Evolutionary conservation across 2,888 invertebrate genomes (phyloP), one percentile per base, ranked within the genome.

Genomic region (Pheosia tremula): DNA sequence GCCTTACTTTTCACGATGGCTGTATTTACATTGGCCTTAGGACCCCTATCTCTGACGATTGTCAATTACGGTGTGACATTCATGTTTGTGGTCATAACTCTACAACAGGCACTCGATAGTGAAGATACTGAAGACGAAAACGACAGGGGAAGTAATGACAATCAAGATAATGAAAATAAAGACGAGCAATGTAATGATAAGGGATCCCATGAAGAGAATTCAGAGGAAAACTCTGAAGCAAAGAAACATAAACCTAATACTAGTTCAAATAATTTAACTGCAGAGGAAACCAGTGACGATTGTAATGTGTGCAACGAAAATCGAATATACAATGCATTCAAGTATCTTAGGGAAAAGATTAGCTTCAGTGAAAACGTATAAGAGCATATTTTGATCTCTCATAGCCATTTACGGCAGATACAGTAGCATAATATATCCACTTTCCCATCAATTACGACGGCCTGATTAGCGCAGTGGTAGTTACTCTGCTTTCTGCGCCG

Each of bases 61-160:
- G 89, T 96, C 7, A 95, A 95, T 77, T 95, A 94, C 75, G 88
- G 95, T 41, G 87, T 96, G 54, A 89, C 95, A 13, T 82, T 90
- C 6, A 91, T 94, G 69, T 94, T 96, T 74, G 81, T 89, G 4
- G 66, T 95, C 4, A 91, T 96, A 39, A 94, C 95, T 5, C 37
- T 94, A 7, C 96, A 96, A 77, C 96, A 96, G 75, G 58, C 95
- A 11, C 86, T 90, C 78, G 82, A 91, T 66, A 71, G 69, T 58
- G 84, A 86, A 63, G 75, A 74, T 47, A 58, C 39, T 57, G 58
- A 65, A 38, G 49, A 54, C 50, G 60, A 54, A 49, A 59, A 56
- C 60, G 58, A 58, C 41, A 65, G 55, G 59, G 59, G 55, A 5
- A 54, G 53, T 24, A 59, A 64, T 37, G 60, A 69, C 4, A 64